Base-by-base conservation (phyloP, 2,888 invertebrate genomes). In the Brachynemurus nebulosus region DNA sequence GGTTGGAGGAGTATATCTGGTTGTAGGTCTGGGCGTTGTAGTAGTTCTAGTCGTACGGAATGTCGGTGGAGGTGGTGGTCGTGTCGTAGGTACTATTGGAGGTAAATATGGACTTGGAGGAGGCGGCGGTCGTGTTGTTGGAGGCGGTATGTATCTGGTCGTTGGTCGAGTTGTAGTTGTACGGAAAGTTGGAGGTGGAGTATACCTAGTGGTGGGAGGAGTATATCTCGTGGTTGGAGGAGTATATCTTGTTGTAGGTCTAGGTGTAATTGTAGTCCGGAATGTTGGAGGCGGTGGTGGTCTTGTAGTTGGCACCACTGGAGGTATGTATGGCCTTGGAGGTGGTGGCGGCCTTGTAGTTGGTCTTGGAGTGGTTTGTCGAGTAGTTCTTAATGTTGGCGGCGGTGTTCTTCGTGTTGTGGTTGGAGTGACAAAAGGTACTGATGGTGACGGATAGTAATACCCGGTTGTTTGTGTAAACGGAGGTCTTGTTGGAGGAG, bases 1-100 rank as follows among this genome's bases (percentile, higher is more conserved):
- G n/a, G n/a, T n/a, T n/a, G n/a, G n/a, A n/a, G n/a, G n/a, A n/a
- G n/a, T n/a, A n/a, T n/a, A n/a, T n/a, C n/a, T 37, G 1, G 37
- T 37, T 7, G 37, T 37, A n/a, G 40, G 40, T 21, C 23, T 40
- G 8, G 23, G 40, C 8, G 40, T 40, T n/a, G 40, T 40, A 14
- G 40, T 40, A 2, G 23, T 39, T 39, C 9, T 5, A 5, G 21
- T 20, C 4, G 21, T 12, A 11, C 12, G 39, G n/a, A 18, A 11
- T 18, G 39, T 39, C 21, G 39, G 21, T 19, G 35, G 35, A 12
- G 8, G 8, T 3, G 35, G 8, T 34, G 35, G 35, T 14, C 11
- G 35, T 11, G 8, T 11, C n/a, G 35, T 34, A 8, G 27, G 11
- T 27, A 12, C 12, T 2, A 21, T n/a, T 7, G 39, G 39, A 18